Percentiles rank a stretch among this genome's conserved stretches.
Evolutionary conservation across 2,888 invertebrate species (phyloP).

Genomic region (Lathronympha strigana): DNA sequence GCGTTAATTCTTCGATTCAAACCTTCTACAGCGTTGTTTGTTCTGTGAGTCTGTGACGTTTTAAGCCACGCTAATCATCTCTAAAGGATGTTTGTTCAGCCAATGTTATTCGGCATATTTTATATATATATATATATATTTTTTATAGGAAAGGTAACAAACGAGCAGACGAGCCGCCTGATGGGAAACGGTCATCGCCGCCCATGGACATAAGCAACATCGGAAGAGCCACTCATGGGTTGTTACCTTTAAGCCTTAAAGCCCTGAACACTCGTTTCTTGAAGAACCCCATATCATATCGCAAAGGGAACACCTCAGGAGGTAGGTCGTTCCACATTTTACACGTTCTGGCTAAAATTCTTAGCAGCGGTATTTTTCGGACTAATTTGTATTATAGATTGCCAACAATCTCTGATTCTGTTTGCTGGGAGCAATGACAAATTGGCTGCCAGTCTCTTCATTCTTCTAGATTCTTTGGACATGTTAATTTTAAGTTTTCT

Average conservation of each 20-base stretch:
- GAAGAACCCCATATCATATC: too few species aligned
- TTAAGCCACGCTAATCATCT: slow-evolving; percentile 13
- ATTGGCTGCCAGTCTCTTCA: slow-evolving; percentile 9
- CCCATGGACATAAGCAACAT: too few species aligned
- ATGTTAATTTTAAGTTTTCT: neutral
- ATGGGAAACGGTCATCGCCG: too few species aligned
- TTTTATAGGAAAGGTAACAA: too few species aligned
- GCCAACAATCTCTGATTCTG: neutral
- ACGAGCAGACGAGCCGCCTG: too few species aligned
- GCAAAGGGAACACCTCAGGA: too few species aligned
- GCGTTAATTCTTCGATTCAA: slow-evolving; percentile 13
- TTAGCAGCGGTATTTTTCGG: slow-evolving; percentile 2
- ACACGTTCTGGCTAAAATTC: too few species aligned
- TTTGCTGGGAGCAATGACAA: slow-evolving; percentile 9
- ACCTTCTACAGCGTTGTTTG: slow-evolving; percentile 15
- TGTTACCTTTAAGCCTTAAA: too few species aligned
- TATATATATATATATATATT: too few species aligned
- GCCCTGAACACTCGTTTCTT: too few species aligned
- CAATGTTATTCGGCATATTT: slow-evolving; percentile 3
- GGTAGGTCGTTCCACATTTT: too few species aligned
- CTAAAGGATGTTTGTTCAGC: slow-evolving; percentile 13
- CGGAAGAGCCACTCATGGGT: too few species aligned
- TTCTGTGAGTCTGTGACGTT: slow-evolving; percentile 16
- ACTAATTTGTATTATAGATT: slow-evolving; percentile 13
- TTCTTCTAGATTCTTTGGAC: slow-evolving; percentile 3